Percentiles rank a stretch among this genome's conserved stretches.
These are phyloP conservation scores for Elachura formosa DNA, from an alignment of 2,113 vertebrate genomes.

Conservation along the genomic window DNA sequence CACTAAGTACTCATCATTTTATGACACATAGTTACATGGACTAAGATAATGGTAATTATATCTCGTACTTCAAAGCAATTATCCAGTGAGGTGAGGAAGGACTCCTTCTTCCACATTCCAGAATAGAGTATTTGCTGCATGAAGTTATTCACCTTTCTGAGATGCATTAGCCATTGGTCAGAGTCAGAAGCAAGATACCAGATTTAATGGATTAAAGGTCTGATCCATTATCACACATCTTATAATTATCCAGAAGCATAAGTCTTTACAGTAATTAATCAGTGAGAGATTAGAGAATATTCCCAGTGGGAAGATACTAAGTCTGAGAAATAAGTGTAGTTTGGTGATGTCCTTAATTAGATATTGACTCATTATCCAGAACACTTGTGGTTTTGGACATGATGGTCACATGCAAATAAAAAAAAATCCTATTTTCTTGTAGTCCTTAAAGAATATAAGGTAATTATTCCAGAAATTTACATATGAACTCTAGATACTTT, in stretches of 20 bases:
- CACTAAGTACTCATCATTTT: conserved; percentile 54
- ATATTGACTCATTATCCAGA: conserved; percentile 60
- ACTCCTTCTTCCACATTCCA: conserved; percentile 38
- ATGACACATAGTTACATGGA: conserved; percentile 50
- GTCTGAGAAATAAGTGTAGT: conserved; percentile 61
- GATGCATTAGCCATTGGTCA: conserved; percentile 58
- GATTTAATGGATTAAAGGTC: conserved; percentile 68
- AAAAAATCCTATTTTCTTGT: background rate
- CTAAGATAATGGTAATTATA: conserved; percentile 62
- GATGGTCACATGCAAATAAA: background rate
- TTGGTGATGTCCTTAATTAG: conserved; percentile 61
- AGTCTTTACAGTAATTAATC: conserved; percentile 68
- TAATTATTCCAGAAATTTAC: background rate
- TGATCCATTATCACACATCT: conserved; percentile 66
- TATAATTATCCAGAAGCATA: conserved; percentile 67
- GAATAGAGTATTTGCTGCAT: conserved; percentile 27
- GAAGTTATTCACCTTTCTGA: conserved; percentile 58
- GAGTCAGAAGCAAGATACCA: conserved; percentile 53
- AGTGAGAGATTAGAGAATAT: conserved; percentile 65
- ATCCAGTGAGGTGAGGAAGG: conserved; percentile 32
- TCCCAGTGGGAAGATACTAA: conserved; percentile 62
- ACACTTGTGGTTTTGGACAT: background rate
- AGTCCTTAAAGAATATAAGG: background rate
- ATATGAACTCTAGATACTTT: background rate
- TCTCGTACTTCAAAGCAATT: conserved; percentile 64